Conservation (phyloP, 1,140 invertebrate genomes). For the Patella vulgata region DNA sequence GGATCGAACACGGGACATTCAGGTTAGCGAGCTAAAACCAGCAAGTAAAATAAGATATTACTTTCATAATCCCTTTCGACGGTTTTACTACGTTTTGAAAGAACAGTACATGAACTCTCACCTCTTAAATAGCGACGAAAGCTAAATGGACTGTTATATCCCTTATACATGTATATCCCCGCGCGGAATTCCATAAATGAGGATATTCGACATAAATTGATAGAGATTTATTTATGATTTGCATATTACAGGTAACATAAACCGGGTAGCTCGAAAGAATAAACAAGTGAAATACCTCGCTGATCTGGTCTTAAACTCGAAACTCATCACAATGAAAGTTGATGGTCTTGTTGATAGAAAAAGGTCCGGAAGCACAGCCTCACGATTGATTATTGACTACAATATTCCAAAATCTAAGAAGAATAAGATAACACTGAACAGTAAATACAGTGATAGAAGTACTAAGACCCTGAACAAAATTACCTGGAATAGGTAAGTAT, state of each 20-base stretch:
- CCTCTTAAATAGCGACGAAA: too few relatives aligned
- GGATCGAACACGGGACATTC: too few relatives aligned
- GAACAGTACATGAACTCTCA: too few relatives aligned
- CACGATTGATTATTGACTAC: conserved; percentile 39
- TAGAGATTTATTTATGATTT: too few relatives aligned
- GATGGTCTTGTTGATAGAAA: conserved; percentile 28
- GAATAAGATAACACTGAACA: conserved; percentile 35
- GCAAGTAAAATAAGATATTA: too few relatives aligned
- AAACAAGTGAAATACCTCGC: conserved; percentile 23
- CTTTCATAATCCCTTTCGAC: too few relatives aligned
- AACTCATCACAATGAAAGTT: conserved; percentile 24
- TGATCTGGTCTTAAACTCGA: conserved; percentile 30
- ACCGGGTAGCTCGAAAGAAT: conserved; percentile 22
- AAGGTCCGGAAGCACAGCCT: conserved; percentile 18
- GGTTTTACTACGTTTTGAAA: too few relatives aligned
- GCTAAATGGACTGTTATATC: too few relatives aligned
- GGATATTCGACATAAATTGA: too few relatives aligned
- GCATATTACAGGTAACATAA: conserved; percentile 35
- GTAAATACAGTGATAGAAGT: conserved; percentile 37
- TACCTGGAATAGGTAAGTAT: conserved; percentile 42
- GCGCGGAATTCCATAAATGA: too few relatives aligned
- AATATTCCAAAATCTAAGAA: conserved; percentile 34
- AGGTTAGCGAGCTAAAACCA: too few relatives aligned
- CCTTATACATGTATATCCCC: too few relatives aligned
- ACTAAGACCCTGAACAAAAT: conserved; percentile 37